These are phyloP conservation scores for Octomys mimax DNA, from an alignment of 2,797 vertebrate species.

Conservation along the genomic window DNA sequence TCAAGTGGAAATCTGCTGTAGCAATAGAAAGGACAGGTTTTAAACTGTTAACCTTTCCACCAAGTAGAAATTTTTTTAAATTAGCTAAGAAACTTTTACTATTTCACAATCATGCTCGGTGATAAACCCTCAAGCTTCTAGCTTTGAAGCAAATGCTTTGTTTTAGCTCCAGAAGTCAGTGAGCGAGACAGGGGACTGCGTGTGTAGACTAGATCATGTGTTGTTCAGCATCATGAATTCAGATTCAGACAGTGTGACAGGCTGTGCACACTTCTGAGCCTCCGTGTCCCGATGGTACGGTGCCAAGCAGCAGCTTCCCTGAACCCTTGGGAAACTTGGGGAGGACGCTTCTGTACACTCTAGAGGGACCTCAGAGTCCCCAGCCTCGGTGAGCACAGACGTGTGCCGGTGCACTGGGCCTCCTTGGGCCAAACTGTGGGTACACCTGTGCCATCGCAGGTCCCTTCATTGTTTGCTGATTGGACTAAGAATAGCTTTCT, in stretches of 20 bases:
- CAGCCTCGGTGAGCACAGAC: not conserved
- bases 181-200: not conserved
- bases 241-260: not conserved
- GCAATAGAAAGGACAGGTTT: not conserved
- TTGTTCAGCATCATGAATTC: conserved; percentile 5
- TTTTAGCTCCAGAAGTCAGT: conserved; percentile 17
- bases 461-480: not conserved
- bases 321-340: not conserved
- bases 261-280: not conserved
- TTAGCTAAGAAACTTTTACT: not conserved
- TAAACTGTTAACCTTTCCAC: conserved; percentile 34
- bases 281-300: not conserved
- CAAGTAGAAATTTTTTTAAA: conserved; percentile 14
- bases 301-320: not conserved
- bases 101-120: not conserved
- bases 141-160: conserved; percentile 23
- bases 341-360: not conserved
- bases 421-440: rapidly evolving
- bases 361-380: not conserved
- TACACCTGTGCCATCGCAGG: not conserved
- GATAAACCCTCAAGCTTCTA: not conserved
- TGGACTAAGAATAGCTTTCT: not conserved
- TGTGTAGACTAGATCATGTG: not conserved
- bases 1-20: conserved; percentile 30
- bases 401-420: rapidly evolving